Evolutionary conservation across 2,888 invertebrate species (phyloP).

Genomic region (Orgyia antiqua): DNA sequence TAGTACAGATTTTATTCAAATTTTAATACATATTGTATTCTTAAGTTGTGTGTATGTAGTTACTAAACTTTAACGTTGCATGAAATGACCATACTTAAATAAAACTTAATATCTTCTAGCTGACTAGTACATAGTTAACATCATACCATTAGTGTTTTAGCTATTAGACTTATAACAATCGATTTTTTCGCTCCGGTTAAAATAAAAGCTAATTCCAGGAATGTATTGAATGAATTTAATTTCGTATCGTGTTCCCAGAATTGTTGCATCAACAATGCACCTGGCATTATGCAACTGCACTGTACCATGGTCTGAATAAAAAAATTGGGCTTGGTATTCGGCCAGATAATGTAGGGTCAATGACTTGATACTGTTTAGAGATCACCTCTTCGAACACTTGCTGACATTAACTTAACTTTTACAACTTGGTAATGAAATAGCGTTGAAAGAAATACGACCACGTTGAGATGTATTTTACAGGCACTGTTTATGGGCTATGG

Average conservation of each 20-base stretch:
- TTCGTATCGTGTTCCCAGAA: constrained; percentile 1
- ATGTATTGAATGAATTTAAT: constrained; percentile 2
- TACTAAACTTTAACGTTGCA: too few relatives aligned
- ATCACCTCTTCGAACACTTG: constrained; percentile 6
- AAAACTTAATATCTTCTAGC: too few relatives aligned
- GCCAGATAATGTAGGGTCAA: constrained; percentile 3
- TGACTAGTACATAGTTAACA: too few relatives aligned
- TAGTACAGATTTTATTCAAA: too few relatives aligned
- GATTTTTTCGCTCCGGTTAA: too few relatives aligned
- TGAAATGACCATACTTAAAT: too few relatives aligned
- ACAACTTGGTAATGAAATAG: not conserved
- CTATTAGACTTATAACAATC: too few relatives aligned
- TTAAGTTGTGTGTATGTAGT: too few relatives aligned
- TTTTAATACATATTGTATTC: too few relatives aligned
- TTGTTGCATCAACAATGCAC: constrained; percentile 8
- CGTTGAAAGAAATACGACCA: not conserved
- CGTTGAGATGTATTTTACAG: not conserved
- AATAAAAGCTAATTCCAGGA: not conserved
- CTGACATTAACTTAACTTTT: not conserved
- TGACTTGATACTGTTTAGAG: constrained; percentile 19
- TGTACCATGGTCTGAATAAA: constrained; percentile 25
- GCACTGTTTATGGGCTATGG: too few relatives aligned
- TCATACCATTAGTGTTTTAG: too few relatives aligned
- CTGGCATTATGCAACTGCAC: constrained; percentile 29
- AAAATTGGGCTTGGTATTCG: constrained; percentile 19